phyloP scores from a whole-genome alignment of 2,113 vertebrate genomes.

The Tichodroma muraria region DNA sequence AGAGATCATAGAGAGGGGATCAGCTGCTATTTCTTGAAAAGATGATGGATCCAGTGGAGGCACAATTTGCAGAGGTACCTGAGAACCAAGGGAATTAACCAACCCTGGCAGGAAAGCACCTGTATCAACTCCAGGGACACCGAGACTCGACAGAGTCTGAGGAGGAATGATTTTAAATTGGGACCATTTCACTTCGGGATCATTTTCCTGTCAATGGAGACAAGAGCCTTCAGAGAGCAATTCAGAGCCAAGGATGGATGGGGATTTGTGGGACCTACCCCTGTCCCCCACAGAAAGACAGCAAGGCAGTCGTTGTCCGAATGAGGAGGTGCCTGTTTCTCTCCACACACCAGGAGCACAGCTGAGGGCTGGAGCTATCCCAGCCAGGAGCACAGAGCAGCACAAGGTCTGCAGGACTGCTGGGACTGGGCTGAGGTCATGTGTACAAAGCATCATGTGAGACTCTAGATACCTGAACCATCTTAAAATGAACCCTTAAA shows the following conservation, averaged over 20 bases:
- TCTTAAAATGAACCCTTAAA: not conserved
- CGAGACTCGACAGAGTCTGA: not conserved
- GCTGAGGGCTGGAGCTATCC: not conserved
- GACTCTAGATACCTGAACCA: not conserved
- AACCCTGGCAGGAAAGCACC: not conserved
- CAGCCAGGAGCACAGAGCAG: not conserved
- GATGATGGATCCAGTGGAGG: not conserved
- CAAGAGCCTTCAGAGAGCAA: not conserved
- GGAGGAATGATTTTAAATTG: not conserved
- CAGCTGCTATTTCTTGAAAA: not conserved
- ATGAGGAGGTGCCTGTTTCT: not conserved
- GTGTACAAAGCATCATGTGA: not conserved
- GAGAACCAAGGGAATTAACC: not conserved
- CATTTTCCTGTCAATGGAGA: not conserved
- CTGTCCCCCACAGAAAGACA: not conserved
- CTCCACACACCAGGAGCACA: not conserved
- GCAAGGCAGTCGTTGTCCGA: not conserved
- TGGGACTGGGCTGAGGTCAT: too few species aligned
- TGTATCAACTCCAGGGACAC: not conserved
- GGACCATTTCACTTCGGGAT: not conserved
- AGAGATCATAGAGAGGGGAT: too few species aligned
- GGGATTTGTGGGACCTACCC: not conserved
- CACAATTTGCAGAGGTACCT: not conserved
- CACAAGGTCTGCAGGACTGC: too few species aligned
- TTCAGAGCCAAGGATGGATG: not conserved